A percentile compares a stretch with the other conserved stretches of the same genome.
These are phyloP conservation scores for Furnarius figulus DNA, from an alignment of 2,113 vertebrate species.

Conservation along the genomic window DNA sequence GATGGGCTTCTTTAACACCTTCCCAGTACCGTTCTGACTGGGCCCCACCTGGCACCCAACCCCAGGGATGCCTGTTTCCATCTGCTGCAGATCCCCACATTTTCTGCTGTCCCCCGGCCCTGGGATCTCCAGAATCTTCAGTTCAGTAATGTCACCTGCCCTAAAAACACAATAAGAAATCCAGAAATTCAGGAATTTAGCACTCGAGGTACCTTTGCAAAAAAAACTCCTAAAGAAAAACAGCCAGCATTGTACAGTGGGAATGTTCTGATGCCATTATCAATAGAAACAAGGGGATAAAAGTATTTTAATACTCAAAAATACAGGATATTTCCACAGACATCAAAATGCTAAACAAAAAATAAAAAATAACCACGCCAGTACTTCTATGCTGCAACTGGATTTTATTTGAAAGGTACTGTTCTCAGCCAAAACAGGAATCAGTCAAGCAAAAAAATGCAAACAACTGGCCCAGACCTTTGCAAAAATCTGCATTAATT, in stretches of 20 bases:
- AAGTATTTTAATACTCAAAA: background rate
- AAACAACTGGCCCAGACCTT: background rate
- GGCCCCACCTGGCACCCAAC: conserved; percentile 65
- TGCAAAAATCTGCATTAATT: background rate
- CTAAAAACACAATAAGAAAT: conserved; percentile 69
- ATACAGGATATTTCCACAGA: background rate
- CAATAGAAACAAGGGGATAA: background rate
- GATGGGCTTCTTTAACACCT: conserved; percentile 69
- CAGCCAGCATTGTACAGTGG: rapidly evolving
- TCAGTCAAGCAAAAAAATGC: background rate
- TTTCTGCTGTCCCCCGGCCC: conserved; percentile 65
- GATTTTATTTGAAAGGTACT: background rate
- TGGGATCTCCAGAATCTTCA: conserved; percentile 92
- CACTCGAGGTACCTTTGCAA: background rate
- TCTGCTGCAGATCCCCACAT: conserved; percentile 68
- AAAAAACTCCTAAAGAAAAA: background rate
- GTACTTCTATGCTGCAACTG: background rate
- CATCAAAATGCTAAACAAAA: background rate
- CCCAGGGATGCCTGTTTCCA: conserved; percentile 41
- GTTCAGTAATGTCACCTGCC: conserved; percentile 95
- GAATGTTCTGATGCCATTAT: rapidly evolving
- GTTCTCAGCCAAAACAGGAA: background rate
- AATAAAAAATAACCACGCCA: background rate
- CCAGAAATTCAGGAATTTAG: background rate
- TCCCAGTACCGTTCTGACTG: conserved; percentile 76